Base-by-base conservation (phyloP, 1,140 invertebrate species). In the Oppia nitens region DNA sequence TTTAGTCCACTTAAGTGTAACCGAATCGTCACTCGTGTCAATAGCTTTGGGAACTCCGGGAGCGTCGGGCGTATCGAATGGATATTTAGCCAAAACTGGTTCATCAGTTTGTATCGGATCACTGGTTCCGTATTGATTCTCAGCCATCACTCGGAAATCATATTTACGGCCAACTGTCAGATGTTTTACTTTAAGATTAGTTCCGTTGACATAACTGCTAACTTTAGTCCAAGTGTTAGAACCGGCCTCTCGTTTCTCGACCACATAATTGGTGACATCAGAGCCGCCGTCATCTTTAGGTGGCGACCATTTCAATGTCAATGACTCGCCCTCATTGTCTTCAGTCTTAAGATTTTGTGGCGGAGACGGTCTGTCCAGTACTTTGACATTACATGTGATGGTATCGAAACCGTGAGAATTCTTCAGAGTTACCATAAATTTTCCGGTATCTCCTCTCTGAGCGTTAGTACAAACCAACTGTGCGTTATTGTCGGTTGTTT, bases 121-220 rank as follows among this genome's bases (percentile, higher is more conserved):
- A 26, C 91, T 94, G 58, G 85, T 81, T 45, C 94, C 95, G 67
- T 95, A 92, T 67, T 90, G 82, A 73, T 98, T 98, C 72, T 98
- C 94, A 55, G 94, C 94, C 77, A 91, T 84, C 1, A 98, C 93
- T 60, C 93, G 79, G 80, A 99, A 98, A 64, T 98, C 93, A 70
- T 98, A 98, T 29, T 88, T 83, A 62, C 80, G 80, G 40, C 90
- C 91, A 23, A 95, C 82, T 1, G 81, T 82, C 26, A 99, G 74
- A 70, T 97, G 97, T 51, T 90, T 81, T 20, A 97, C 85, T 51
- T 89, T 80, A 50, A 85, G 78, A 72, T 87, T 84, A 67, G 89
- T 82, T 55, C 87, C 83, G 6, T 86, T 85, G 26, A 92, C 83
- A 68, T 92, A 97, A 59, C 90, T 87, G 70, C 87, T 91, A 48